Conservation (phyloP, 2,888 invertebrate genomes). For the Lottia gigantea region DNA sequence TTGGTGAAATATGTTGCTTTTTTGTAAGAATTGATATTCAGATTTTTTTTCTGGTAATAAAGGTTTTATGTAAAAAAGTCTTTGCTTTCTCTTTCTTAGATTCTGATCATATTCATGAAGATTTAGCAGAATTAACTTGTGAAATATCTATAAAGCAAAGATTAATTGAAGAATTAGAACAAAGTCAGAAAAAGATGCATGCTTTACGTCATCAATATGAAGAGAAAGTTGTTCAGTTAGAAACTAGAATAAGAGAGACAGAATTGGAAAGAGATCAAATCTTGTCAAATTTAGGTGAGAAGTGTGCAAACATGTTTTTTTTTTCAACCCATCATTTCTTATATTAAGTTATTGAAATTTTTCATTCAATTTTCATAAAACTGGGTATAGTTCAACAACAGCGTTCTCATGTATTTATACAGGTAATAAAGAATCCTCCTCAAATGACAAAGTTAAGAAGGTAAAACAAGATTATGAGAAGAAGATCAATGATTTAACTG, state of each 20-base stretch:
- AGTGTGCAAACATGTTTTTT: no score
- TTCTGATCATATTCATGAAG: slow-evolving; percentile 74
- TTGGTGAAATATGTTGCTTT: not conserved
- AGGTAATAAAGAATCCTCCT: slow-evolving; percentile 48
- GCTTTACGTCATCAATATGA: slow-evolving; percentile 92
- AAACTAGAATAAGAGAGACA: slow-evolving; percentile 86
- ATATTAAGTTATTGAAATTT: no score
- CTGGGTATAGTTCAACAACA: no score
- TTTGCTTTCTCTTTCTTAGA: slow-evolving; percentile 36
- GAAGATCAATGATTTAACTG: slow-evolving; percentile 84
- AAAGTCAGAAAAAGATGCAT: slow-evolving; percentile 86
- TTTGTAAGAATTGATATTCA: not conserved
- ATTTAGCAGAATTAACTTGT: slow-evolving; percentile 87
- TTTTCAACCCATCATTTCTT: no score
- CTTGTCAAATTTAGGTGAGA: slow-evolving; percentile 70
- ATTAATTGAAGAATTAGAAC: slow-evolving; percentile 91
- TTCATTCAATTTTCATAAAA: no score
- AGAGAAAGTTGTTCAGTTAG: slow-evolving; percentile 85
- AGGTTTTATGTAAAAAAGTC: not conserved
- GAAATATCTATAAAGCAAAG: slow-evolving; percentile 96
- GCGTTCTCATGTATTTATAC: slow-evolving; percentile 11
- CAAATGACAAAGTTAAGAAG: slow-evolving; percentile 67
- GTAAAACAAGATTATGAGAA: slow-evolving; percentile 90
- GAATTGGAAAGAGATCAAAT: slow-evolving; percentile 92
- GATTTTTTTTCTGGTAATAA: not conserved